Conservation (phyloP, 2,888 invertebrate genomes). For the Chrysolina haemoptera region DNA sequence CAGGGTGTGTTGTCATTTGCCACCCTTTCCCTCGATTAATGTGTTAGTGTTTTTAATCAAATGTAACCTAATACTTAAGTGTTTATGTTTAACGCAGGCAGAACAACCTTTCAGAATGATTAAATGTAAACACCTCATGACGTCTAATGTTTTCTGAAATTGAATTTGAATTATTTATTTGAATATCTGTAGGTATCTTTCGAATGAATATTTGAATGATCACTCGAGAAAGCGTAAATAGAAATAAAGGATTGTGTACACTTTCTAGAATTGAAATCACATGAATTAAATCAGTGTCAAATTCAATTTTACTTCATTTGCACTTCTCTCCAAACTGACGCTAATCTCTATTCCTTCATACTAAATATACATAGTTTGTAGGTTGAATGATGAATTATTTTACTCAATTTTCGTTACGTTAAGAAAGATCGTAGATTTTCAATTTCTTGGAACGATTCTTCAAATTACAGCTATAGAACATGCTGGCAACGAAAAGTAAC, state of each 20-base stretch:
- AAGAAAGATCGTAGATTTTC: not conserved
- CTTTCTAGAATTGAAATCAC: constrained; percentile 21
- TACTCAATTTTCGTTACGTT: not conserved
- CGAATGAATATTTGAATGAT: constrained; percentile 54
- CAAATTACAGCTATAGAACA: not conserved
- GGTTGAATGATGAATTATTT: not conserved
- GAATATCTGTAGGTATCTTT: constrained; percentile 62
- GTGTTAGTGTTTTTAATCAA: constrained; percentile 69
- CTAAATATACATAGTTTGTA: not conserved
- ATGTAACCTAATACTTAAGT: constrained; percentile 68
- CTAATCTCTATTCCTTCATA: constrained; percentile 15
- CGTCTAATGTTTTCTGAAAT: constrained; percentile 65
- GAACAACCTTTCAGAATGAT: constrained; percentile 68
- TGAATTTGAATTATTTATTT: constrained; percentile 68
- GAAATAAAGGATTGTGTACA: constrained; percentile 50
- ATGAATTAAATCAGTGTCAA: constrained; percentile 12
- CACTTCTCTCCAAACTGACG: constrained; percentile 3
- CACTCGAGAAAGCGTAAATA: constrained; percentile 47
- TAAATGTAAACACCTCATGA: constrained; percentile 68
- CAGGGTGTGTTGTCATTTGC: constrained; percentile 59
- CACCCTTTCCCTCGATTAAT: constrained; percentile 66
- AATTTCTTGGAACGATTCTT: constrained; percentile 39
- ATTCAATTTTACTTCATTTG: constrained; percentile 30
- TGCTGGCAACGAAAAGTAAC: not conserved
- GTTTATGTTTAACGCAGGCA: constrained; percentile 66